phyloP scores from a whole-genome alignment of 2,797 vertebrate genomes.

The Ficedula albicollis region DNA sequence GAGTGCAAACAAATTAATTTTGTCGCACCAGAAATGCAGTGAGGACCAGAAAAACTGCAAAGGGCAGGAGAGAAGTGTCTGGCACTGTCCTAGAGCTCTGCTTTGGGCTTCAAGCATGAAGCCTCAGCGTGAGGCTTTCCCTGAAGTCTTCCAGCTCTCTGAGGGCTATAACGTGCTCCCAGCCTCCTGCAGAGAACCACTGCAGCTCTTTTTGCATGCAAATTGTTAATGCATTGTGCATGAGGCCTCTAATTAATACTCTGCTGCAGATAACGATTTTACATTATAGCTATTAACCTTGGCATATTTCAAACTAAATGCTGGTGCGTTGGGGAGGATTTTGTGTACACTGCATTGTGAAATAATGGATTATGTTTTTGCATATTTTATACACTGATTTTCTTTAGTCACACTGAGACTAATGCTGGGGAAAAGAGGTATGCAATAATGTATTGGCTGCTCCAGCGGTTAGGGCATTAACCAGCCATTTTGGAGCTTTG shows the following conservation, averaged over 20 bases:
- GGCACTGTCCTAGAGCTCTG: neutral
- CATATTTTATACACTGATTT: conserved; percentile 1
- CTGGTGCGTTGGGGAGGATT: neutral
- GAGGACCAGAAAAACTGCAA: neutral
- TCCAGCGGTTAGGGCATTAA: neutral
- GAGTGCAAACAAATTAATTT: neutral
- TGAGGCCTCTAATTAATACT: conserved; percentile 63
- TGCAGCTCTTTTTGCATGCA: conserved; percentile 42
- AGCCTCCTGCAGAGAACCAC: neutral
- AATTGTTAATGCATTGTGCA: conserved; percentile 53
- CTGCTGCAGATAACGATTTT: conserved; percentile 55
- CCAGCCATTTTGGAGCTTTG: neutral
- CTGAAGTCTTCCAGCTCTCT: neutral
- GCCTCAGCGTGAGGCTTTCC: neutral
- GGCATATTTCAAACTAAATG: conserved; percentile 42
- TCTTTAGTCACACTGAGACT: neutral
- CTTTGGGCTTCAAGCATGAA: neutral
- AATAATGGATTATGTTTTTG: conserved; percentile 9
- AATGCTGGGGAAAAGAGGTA: neutral
- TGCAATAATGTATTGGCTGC: neutral
- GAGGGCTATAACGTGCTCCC: accelerated
- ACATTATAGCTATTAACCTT: conserved; percentile 59
- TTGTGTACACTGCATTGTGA: neutral
- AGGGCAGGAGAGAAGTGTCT: neutral
- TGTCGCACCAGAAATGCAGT: neutral